Base-by-base conservation (phyloP, 1,140 invertebrate genomes). In the Ganaspis sp. region DNA sequence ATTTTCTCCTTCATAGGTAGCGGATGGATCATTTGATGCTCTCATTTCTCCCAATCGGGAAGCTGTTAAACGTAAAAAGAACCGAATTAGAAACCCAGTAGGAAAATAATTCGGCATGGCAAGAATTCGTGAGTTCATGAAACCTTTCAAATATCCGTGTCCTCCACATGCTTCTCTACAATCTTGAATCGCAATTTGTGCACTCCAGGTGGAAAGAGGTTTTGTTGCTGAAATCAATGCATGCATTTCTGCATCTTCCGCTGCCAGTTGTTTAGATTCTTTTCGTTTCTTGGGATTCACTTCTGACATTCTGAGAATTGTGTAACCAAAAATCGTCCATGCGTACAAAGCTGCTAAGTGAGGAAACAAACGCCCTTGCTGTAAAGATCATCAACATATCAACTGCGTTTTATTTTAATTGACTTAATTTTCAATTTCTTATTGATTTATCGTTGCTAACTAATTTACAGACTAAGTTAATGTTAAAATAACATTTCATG, bases 1-100 rank as follows among this genome's bases (percentile, higher is more conserved):
- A 91, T 98, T 98, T 89, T 99, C 98, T 5, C 98, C 98, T 92
- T 99, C 98, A 85, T 98, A 99, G 0, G 98, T 99, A 80, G 95
- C 95, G 81, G 96, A 97, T 0, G 97, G 96, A 92, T 99, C 98
- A 90, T 98, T 95, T 88, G 98, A 95, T 90, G 95, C 94, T 73
- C 97, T 93, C 64, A 98, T 90, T 76, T 96, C 94, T n/a, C 96
- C 96, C 54, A 98, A 90, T 81, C 96, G 93, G 75, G 96, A 92
- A n/a, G 94, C 95, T 93, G 87, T 64, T 73, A 82, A 80, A 72
- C 29, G 29, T 34, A 34, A 34, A 40, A 54, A 37, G n/a, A n/a
- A n/a, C n/a, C n/a, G n/a, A 53, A 8, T 12, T 19, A 72, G 29
- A 34, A 34, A n/a, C n/a, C n/a, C n/a, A n/a, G n/a, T n/a, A n/a